These are phyloP conservation scores for Sialis fuliginosa DNA, from an alignment of 2,888 invertebrate genomes.

Conservation along the genomic window DNA sequence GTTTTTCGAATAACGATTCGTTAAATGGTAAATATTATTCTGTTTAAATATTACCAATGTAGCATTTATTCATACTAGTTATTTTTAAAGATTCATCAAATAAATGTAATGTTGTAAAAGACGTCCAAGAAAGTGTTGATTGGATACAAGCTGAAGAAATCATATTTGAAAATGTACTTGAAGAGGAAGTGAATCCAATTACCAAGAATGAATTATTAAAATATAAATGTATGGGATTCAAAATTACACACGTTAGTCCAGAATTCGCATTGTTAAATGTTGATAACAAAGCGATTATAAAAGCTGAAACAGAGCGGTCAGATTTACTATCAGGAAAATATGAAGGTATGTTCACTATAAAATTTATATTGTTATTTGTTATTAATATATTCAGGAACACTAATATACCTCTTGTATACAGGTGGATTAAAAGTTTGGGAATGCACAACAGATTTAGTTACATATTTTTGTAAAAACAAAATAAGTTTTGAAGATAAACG, in stretches of 20 bases:
- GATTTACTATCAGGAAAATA: conserved; percentile 61
- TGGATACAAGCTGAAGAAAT: no score
- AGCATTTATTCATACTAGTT: no score
- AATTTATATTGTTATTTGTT: background rate
- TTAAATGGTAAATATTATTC: no score
- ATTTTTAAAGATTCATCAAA: no score
- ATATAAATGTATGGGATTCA: no score
- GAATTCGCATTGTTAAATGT: conserved; percentile 18
- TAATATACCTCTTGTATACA: conserved; percentile 22
- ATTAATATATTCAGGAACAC: background rate
- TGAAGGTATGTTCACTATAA: conserved; percentile 40
- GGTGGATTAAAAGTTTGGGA: conserved; percentile 96
- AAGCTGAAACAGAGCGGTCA: conserved; percentile 46
- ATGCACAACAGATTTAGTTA: conserved; percentile 65
- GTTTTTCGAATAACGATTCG: no score
- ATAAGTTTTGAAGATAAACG: conserved; percentile 29
- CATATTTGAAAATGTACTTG: no score
- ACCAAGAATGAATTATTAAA: no score
- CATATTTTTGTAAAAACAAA: conserved; percentile 33
- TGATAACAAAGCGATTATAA: conserved; percentile 22
- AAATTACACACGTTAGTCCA: conserved; percentile 7
- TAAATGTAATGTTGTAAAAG: no score
- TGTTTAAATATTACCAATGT: no score
- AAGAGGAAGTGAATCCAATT: no score
- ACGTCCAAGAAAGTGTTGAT: no score